Evolutionary conservation across 2,797 vertebrate species (phyloP).

Genomic region (Iguana delicatissima): DNA sequence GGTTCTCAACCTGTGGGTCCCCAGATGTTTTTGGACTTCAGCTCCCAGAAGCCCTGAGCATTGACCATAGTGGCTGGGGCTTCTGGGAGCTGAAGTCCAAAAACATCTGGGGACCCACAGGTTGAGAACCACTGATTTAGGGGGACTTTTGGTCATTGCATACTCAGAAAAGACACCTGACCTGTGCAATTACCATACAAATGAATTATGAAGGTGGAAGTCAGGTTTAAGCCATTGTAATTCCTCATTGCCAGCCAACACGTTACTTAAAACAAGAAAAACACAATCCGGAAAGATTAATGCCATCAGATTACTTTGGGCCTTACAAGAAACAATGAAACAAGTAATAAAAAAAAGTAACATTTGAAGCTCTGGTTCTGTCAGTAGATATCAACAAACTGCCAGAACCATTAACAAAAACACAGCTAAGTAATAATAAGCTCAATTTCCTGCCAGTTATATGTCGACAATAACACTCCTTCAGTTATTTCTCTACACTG

Average conservation of each 20-base stretch:
- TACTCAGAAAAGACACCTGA: no score
- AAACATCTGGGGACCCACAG: no score
- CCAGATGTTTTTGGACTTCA: no score
- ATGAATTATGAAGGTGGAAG: no score
- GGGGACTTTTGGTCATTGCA: no score
- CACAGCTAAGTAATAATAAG: background rate
- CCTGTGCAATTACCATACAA: no score
- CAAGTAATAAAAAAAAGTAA: background rate
- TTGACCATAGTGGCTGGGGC: no score
- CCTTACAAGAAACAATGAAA: background rate
- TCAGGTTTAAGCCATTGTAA: no score
- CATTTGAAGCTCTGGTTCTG: background rate
- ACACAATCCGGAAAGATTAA: background rate
- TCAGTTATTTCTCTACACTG: background rate
- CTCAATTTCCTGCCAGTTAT: background rate
- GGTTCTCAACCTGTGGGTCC: no score
- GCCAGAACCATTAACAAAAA: background rate
- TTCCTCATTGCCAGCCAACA: background rate
- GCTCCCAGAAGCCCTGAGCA: no score
- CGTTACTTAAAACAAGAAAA: background rate
- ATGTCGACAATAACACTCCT: background rate
- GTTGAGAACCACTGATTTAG: no score
- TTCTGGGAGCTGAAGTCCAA: no score
- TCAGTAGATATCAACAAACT: background rate
- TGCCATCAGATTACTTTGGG: background rate